Percentiles rank a stretch among this genome's conserved stretches.
Evolutionary conservation across 2,888 invertebrate genomes (phyloP).

Genomic region (Drosophila suboccidentalis): DNA sequence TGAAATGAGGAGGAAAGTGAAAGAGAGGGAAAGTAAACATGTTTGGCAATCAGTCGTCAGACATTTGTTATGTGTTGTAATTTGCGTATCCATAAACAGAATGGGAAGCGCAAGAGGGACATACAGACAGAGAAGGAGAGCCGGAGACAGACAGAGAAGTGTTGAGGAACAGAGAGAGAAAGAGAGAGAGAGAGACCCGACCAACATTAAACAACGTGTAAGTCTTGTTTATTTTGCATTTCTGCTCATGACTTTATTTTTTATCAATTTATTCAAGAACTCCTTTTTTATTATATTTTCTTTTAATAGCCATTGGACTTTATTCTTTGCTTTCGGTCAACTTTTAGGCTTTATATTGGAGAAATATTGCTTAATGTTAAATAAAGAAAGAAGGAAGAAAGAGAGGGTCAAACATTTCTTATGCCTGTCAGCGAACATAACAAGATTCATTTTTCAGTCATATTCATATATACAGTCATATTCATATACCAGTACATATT

Average conservation of each 20-base stretch:
- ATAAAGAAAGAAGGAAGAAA: conserved; percentile 1
- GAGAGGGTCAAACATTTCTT: conserved; percentile 37
- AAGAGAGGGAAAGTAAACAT: conserved; percentile 11
- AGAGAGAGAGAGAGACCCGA: neutral
- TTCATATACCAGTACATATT: too few species aligned
- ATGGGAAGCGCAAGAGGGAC: neutral
- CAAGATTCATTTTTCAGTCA: conserved; percentile 46
- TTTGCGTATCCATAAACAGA: conserved; percentile 63
- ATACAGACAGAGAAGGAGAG: neutral
- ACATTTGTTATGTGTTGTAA: conserved; percentile 79
- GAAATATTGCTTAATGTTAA: conserved; percentile 32
- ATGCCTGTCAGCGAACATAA: conserved; percentile 42
- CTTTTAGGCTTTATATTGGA: conserved; percentile 16
- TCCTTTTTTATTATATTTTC: conserved; percentile 4
- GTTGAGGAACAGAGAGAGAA: too few species aligned
- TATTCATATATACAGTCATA: too few species aligned
- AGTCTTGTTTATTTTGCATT: conserved; percentile 61
- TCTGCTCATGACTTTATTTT: conserved; percentile 31
- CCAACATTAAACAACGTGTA: conserved; percentile 73
- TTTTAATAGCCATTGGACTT: conserved; percentile 30
- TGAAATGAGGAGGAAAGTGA: neutral
- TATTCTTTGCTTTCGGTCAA: conserved; percentile 8
- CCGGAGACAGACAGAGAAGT: too few species aligned
- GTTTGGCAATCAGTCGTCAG: conserved; percentile 74
- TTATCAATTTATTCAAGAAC: conserved; percentile 50